These are phyloP conservation scores for Cephus rjabovi DNA, from an alignment of 2,888 invertebrate genomes.

Conservation along the genomic window DNA sequence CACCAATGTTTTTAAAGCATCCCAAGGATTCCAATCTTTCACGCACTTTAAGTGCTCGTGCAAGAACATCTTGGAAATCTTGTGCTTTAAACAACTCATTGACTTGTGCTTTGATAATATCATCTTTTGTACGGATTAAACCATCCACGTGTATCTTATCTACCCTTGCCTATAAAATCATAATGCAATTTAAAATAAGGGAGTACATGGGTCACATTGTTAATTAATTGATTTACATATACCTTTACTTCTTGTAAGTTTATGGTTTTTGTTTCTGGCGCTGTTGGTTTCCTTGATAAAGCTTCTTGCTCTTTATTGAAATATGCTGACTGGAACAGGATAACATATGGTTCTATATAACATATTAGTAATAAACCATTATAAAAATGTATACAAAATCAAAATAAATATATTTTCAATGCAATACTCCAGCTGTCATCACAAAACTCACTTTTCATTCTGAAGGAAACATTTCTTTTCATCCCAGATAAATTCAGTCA, in stretches of 20 bases:
- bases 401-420: conserved; percentile 1
- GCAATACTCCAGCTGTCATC: neutral
- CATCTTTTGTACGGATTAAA: conserved; percentile 87
- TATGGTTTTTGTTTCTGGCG: conserved; percentile 27
- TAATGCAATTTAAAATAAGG: neutral
- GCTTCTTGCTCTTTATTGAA: conserved; percentile 21
- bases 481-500: neutral
- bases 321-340: conserved; percentile 29
- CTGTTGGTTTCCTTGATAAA: conserved; percentile 17
- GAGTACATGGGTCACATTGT: neutral
- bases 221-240: conserved; percentile 7
- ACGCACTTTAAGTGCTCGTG: conserved; percentile 77
- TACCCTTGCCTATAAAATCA: conserved; percentile 77
- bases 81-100: conserved; percentile 84
- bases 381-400: neutral
- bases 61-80: conserved; percentile 87
- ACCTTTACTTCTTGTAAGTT: conserved; percentile 49
- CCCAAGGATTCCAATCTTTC: conserved; percentile 84
- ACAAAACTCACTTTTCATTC: neutral
- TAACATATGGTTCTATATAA: neutral
- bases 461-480: conserved; percentile 5
- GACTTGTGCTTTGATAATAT: conserved; percentile 84
- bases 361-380: neutral
- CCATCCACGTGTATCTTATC: conserved; percentile 90
- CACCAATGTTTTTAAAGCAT: conserved; percentile 87